Conservation (phyloP, 37 sponge, comb jelly and placozoan genomes). For the Amphimedon queenslandica region DNA sequence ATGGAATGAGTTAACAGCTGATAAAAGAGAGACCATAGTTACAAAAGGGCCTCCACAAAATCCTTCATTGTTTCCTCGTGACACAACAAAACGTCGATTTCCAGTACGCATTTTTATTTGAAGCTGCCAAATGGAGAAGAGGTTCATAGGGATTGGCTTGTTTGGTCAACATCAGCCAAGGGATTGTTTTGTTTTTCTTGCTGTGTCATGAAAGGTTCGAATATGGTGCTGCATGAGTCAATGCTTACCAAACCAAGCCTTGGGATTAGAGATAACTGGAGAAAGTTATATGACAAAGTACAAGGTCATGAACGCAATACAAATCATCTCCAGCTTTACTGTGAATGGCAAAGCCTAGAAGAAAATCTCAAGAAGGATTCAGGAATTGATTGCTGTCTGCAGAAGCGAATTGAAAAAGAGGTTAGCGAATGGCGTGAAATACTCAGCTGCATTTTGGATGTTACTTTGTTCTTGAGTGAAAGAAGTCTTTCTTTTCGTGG, state of each 20-base stretch:
- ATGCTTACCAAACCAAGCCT: not conserved
- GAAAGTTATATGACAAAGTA: constrained; percentile 1
- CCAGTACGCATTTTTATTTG: not conserved
- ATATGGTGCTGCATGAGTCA: not conserved
- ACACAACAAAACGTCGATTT: not conserved
- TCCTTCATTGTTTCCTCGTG: not conserved
- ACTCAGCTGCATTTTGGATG: not conserved
- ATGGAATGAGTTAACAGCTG: not conserved
- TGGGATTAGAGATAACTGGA: constrained; percentile 5
- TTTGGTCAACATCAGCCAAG: not conserved
- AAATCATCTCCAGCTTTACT: not conserved
- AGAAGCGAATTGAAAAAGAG: not conserved
- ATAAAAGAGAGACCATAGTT: not conserved
- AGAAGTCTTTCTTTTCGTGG: constrained; percentile 11
- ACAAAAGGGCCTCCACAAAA: not conserved
- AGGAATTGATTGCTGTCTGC: not conserved
- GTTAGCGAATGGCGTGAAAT: not conserved
- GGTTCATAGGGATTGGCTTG: not conserved
- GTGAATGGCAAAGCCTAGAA: not conserved
- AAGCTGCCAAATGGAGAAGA: not conserved
- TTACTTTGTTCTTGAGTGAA: not conserved
- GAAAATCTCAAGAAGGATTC: not conserved
- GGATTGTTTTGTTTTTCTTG: not conserved
- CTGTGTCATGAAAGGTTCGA: not conserved
- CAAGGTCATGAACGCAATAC: not conserved